Evolutionary conservation across 2,888 invertebrate genomes (phyloP), one percentile per base, ranked within the genome.

Genomic region (Pediacus dermestoides): DNA sequence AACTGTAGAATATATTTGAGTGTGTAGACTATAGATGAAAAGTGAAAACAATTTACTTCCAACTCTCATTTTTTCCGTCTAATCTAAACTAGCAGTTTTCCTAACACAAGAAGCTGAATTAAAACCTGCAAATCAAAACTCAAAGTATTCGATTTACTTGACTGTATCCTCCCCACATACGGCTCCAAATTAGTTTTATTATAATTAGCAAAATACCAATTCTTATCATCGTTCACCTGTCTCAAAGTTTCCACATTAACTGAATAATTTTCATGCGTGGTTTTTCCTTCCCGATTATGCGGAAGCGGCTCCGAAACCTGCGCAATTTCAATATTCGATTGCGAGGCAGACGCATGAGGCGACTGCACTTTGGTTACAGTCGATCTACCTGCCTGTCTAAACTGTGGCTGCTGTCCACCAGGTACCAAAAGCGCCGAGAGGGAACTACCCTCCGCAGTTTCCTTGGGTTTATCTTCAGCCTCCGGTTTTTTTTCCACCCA

Each of bases 141-240:
- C n/a, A n/a, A n/a, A n/a, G n/a, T n/a, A n/a, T n/a, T n/a, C n/a
- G n/a, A n/a, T n/a, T n/a, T n/a, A n/a, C n/a, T n/a, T n/a, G 21
- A 6, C n/a, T 18, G 37, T 36, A 41, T 42, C 41, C 30, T 44
- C 12, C 52, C 53, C 27, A 57, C 52, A 42, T 65, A 76, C 6
- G 76, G 74, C 45, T 74, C 73, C 31, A 74, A 52, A 48, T 74
- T 70, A 2, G 74, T 78, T 57, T 80, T 81, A 63, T 87, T 86
- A 61, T 90, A 90, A 65, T 88, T 88, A 49, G 82, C 83, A 64
- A 85, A 90, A 66, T 91, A 91, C 91, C 91, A 91, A 53, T 82
- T 82, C 70, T 82, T 82, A 31, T 63, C 60, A 23, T 55, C 55
- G 12, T 48, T 14, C 3, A 68, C 14, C 69, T 67, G 46, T 75